Base-by-base conservation (phyloP, 1,140 invertebrate genomes). In the Helicoverpa zea region DNA sequence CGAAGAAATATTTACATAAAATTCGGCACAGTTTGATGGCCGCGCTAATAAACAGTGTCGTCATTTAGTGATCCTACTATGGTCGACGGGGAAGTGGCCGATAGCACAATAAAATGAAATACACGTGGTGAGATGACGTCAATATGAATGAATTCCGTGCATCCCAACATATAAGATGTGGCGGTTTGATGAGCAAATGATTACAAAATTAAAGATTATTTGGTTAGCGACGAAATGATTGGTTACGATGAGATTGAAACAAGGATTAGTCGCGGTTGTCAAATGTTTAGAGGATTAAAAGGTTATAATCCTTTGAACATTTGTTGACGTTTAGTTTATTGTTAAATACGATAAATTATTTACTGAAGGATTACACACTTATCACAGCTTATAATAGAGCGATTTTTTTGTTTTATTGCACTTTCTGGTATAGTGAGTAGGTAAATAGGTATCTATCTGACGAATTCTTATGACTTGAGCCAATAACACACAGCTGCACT, bases 61-160 rank as follows among this genome's bases (percentile, higher is more conserved):
- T 73, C 29, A 64, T n/a, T 14, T 63, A 4, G 35, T 76, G 70
- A 58, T n/a, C 43, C 23, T 63, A 63, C 43, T 63, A 76, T 76
- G 74, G 74, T 63, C 47, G 59, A 14, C 58, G 51, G 75, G 58
- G 75, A 77, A 77, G 75, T 77, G 75, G 75, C 47, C 35, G 58
- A 35, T 58, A 61, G 59, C 61, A 66, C 75, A 66, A 66, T 77
- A 54, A 73, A 66, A 63, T 68, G 18, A 29, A 77, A 54, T 56
- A 66, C 75, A 64, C 75, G 75, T 77, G 75, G 35, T 63, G 14
- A 12, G 18, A 18, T 66, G 59, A 64, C 75, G 75, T 77, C 75
- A 77, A 18, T 23, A 47, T 0, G 47, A 59, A 49, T 63, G 74
- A 76, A 76, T 76, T 63, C 58, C 13, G 63, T 61, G 73, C 23